Conservation (phyloP, 2,797 vertebrate genomes). For the Galago senegalensis region DNA sequence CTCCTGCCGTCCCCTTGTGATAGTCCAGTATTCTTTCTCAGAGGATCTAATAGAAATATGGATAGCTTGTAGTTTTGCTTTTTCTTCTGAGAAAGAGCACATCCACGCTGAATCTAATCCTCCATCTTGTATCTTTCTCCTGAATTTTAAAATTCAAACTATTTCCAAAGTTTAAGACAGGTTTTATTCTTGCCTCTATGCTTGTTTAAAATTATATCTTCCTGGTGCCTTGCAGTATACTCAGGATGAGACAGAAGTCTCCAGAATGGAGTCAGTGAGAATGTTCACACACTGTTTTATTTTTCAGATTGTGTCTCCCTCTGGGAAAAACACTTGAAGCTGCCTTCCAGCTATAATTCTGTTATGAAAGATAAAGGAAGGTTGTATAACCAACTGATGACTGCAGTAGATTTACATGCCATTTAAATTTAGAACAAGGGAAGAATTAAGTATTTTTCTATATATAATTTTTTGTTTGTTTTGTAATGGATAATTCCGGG, state of each 20-base stretch:
- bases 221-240: neutral
- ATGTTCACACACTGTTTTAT: neutral
- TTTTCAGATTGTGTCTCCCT: neutral
- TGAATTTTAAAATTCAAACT: neutral
- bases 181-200: neutral
- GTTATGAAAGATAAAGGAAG: conserved; percentile 1
- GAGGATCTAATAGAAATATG: neutral
- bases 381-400: neutral
- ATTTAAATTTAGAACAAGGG: conserved; percentile 47
- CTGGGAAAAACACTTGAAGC: conserved; percentile 15
- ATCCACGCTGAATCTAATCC: neutral
- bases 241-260: conserved; percentile 23
- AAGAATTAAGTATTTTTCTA: neutral
- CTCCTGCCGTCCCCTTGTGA: neutral
- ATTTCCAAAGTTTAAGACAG: neutral
- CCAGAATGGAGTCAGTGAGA: neutral
- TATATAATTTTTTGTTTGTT: conserved; percentile 3
- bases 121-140: neutral
- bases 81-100: neutral
- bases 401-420: neutral
- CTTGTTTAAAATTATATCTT: conserved; percentile 25
- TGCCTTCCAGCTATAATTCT: conserved; percentile 2
- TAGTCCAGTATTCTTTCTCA: neutral
- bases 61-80: neutral
- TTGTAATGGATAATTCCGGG: neutral